A percentile compares a stretch with the other conserved stretches of the same genome.
Conservation (phyloP, 2,797 vertebrate genomes). For the Antennarius maculatus region DNA sequence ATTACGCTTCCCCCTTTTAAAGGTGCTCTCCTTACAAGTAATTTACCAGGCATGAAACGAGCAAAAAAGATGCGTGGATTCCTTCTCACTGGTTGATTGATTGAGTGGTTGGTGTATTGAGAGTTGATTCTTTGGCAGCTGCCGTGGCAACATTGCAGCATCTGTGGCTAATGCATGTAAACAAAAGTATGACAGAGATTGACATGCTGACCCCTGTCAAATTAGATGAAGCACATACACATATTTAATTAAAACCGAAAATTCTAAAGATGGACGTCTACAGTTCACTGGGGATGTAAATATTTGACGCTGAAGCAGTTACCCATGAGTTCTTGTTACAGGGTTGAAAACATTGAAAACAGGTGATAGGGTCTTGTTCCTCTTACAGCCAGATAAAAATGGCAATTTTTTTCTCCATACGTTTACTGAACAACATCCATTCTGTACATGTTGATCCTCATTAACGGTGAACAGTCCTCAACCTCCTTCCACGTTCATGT, state of each 20-base stretch:
- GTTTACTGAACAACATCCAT: background rate
- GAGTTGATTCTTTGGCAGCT: slow-evolving; percentile 5
- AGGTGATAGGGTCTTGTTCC: slow-evolving; percentile 50
- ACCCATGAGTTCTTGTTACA: slow-evolving; percentile 49
- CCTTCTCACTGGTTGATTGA: background rate
- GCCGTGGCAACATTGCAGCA: slow-evolving; percentile 14
- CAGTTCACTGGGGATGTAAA: slow-evolving; percentile 62
- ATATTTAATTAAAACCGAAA: slow-evolving; percentile 58
- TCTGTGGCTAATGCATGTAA: slow-evolving; percentile 36
- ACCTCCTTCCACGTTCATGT: slow-evolving; percentile 35
- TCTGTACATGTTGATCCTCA: slow-evolving; percentile 26
- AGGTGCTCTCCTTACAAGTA: background rate
- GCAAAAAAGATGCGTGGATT: slow-evolving; percentile 45
- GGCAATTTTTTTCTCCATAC: accelerated
- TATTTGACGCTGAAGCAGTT: slow-evolving; percentile 73
- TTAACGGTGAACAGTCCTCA: slow-evolving; percentile 22
- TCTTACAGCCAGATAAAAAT: slow-evolving; percentile 13
- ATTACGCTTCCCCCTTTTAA: background rate
- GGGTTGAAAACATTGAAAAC: slow-evolving; percentile 27
- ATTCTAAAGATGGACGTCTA: slow-evolving; percentile 34
- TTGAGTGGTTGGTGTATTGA: background rate
- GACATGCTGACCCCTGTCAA: slow-evolving; percentile 28
- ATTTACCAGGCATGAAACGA: slow-evolving; percentile 8
- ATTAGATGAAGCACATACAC: slow-evolving; percentile 50
- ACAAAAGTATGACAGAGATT: slow-evolving; percentile 53